These are phyloP conservation scores for Raja brachyura DNA, from an alignment of 2,113 vertebrate genomes.

Conservation along the genomic window DNA sequence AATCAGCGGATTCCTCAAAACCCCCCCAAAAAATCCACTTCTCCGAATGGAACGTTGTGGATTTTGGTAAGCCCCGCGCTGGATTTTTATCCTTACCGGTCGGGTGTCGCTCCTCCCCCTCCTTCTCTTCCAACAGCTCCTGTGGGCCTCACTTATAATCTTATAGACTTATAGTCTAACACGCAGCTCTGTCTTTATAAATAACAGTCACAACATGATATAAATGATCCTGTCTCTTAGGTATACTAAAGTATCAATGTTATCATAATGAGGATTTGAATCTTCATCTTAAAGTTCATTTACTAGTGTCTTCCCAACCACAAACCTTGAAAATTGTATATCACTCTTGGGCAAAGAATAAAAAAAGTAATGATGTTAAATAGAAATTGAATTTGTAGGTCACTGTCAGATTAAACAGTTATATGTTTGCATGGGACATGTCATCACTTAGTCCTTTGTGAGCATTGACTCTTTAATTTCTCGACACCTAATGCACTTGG, in stretches of 20 bases:
- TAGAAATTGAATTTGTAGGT: conserved; percentile 11
- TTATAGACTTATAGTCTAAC: not conserved
- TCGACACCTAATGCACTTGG: conserved; percentile 56
- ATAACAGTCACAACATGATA: not conserved
- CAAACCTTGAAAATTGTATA: conserved; percentile 7
- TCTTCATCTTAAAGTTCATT: conserved; percentile 15
- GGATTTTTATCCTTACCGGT: no score
- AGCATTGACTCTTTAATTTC: conserved; percentile 54
- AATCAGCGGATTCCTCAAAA: no score
- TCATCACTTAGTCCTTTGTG: conserved; percentile 54
- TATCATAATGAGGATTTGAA: not conserved
- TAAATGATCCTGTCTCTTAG: not conserved
- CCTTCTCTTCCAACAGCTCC: no score
- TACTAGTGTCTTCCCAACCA: not conserved
- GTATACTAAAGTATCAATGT: not conserved
- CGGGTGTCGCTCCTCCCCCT: no score
- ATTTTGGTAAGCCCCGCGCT: no score
- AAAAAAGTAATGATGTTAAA: not conserved
- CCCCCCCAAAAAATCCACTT: no score
- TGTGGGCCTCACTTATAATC: no score
- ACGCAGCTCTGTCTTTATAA: not conserved
- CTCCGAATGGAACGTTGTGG: no score
- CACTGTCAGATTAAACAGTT: conserved; percentile 11
- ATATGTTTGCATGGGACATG: not conserved
- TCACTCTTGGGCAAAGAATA: not conserved